These are phyloP conservation scores for Cremastobaeus sp. DNA, from an alignment of 2,888 invertebrate species.

Conservation along the genomic window DNA sequence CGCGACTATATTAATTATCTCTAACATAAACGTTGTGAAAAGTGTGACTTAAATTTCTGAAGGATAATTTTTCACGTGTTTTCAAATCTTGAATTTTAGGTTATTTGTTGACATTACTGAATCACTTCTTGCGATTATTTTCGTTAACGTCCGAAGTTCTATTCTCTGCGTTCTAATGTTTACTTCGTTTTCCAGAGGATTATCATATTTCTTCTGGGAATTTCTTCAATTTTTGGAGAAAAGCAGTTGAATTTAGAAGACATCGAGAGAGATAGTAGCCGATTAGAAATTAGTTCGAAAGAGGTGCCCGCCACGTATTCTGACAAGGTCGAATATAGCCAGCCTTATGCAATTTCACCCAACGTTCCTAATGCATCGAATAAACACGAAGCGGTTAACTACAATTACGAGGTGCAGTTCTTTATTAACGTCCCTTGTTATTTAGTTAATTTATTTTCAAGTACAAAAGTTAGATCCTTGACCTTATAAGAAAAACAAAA, in stretches of 20 bases:
- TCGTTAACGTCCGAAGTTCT: neutral
- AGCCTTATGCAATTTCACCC: slow-evolving; percentile 64
- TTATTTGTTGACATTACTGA: too few relatives aligned
- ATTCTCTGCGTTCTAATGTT: neutral
- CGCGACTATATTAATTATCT: neutral
- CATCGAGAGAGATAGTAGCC: slow-evolving; percentile 85
- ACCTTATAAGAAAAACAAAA: too few relatives aligned
- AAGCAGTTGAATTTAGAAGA: slow-evolving; percentile 86
- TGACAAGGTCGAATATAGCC: slow-evolving; percentile 64
- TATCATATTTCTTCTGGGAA: slow-evolving; percentile 65
- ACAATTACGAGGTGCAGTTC: slow-evolving; percentile 63
- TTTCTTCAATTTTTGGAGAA: slow-evolving; percentile 77
- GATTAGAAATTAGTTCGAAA: slow-evolving; percentile 80
- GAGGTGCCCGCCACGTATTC: slow-evolving; percentile 52
- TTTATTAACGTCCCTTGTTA: neutral
- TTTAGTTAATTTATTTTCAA: neutral
- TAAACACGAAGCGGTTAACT: slow-evolving; percentile 58
- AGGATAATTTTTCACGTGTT: neutral
- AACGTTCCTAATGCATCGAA: slow-evolving; percentile 53
- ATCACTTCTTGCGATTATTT: neutral
- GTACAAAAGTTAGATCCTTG: neutral
- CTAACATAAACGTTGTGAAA: neutral
- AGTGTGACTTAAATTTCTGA: too few relatives aligned
- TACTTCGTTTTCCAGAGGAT: slow-evolving; percentile 67
- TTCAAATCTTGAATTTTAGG: too few relatives aligned